phyloP scores from a whole-genome alignment of 1,140 invertebrate species.

The Orussus abietinus region DNA sequence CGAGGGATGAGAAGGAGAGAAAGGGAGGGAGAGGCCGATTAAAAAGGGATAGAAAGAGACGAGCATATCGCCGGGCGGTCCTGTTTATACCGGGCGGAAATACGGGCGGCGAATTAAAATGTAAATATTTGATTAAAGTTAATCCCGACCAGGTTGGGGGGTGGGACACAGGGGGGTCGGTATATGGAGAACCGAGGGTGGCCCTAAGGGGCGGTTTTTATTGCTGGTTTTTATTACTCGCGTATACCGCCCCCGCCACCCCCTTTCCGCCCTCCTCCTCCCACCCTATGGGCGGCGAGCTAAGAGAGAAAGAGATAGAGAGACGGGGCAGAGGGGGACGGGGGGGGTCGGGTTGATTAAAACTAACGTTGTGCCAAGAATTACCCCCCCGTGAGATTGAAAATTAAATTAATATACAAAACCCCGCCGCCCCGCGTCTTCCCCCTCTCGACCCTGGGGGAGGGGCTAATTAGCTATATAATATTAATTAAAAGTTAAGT shows the following conservation, averaged over 20 bases:
- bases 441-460: constrained; percentile 4
- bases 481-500: constrained; percentile 55
- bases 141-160: constrained; percentile 25
- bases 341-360: constrained; percentile 46
- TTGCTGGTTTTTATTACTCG: constrained; percentile 54
- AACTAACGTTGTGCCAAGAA: constrained; percentile 54
- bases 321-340: constrained; percentile 22
- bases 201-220: constrained; percentile 51
- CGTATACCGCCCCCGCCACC: constrained; percentile 42
- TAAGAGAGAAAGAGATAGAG: constrained; percentile 12
- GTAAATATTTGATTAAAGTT: constrained; percentile 50
- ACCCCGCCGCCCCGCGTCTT: constrained; percentile 27
- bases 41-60: too few relatives aligned
- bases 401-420: constrained; percentile 58
- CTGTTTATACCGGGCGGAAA: too few relatives aligned
- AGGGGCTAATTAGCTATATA: constrained; percentile 53
- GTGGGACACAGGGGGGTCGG: constrained; percentile 14
- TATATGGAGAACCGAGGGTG: constrained; percentile 29
- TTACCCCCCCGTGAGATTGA: constrained; percentile 55
- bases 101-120: constrained; percentile 49
- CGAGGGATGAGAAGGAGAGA: neutral
- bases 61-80: too few relatives aligned
- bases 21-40: too few relatives aligned
- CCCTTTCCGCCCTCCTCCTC: constrained; percentile 27
- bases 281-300: constrained; percentile 25